Percentiles rank a stretch among this genome's conserved stretches.
Evolutionary conservation across 2,113 vertebrate species (phyloP).

Genomic region (Echinops telfairi): DNA sequence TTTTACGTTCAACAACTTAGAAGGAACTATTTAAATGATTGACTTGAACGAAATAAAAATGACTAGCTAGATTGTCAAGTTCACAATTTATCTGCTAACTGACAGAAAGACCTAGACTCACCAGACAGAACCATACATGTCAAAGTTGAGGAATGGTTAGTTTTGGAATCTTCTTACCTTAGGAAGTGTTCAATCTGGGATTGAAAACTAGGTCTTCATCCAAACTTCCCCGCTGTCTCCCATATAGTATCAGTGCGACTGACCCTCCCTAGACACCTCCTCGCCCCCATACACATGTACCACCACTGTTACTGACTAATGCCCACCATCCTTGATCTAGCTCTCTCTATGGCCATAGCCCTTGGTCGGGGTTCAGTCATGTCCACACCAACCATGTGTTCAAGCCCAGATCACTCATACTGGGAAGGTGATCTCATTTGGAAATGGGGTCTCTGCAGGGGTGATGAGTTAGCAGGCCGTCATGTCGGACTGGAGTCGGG

Average conservation of each 20-base stretch:
- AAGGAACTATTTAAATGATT: not conserved
- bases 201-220: not conserved
- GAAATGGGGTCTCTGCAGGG: not conserved
- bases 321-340: not conserved
- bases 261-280: rapidly evolving
- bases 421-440: not conserved
- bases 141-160: not conserved
- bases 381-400: not conserved
- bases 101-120: not conserved
- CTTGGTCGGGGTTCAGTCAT: not conserved
- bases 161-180: not conserved
- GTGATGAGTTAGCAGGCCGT: not conserved
- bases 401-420: not conserved
- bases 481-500: not conserved
- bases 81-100: not conserved
- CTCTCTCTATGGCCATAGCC: not conserved
- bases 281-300: not conserved
- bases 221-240: not conserved
- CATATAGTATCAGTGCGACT: no score
- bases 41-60: not conserved
- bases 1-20: no score
- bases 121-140: not conserved
- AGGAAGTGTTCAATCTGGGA: not conserved
- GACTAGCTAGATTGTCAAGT: not conserved
- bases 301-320: not conserved